phyloP scores from a whole-genome alignment of 2,888 invertebrate species.

The Autographa pulchrina region DNA sequence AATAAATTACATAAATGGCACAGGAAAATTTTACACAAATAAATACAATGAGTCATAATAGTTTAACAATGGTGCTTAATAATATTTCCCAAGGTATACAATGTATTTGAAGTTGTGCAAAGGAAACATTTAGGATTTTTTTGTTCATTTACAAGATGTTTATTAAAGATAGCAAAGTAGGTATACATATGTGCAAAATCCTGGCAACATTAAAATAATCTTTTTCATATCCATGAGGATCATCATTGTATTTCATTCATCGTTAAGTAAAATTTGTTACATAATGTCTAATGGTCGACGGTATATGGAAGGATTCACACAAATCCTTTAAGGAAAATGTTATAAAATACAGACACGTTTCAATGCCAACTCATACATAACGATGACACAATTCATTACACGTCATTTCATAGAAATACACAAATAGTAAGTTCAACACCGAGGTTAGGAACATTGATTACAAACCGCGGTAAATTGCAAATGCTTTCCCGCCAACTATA shows the following conservation, averaged over 20 bases:
- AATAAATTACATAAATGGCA: not conserved
- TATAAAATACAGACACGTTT: constrained; percentile 14
- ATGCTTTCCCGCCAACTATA: not conserved
- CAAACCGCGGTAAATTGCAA: not conserved
- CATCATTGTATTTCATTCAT: no score
- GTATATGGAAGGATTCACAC: not conserved
- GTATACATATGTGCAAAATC: no score
- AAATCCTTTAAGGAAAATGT: constrained; percentile 33
- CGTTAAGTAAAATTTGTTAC: not conserved
- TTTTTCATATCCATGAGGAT: no score
- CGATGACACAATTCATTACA: constrained; percentile 33
- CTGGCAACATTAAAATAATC: no score
- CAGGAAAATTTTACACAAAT: not conserved
- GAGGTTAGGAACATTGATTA: not conserved
- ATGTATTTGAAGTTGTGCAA: no score
- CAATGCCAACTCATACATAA: not conserved
- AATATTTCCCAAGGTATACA: no score
- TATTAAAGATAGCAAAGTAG: no score
- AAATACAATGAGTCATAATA: not conserved
- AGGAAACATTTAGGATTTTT: no score
- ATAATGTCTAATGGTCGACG: no score
- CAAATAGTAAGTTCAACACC: not conserved
- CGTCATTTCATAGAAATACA: constrained; percentile 14
- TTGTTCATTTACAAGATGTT: no score
- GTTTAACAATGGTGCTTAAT: no score